phyloP scores from a whole-genome alignment of 2,113 vertebrate genomes.

The Rhinolophus sinicus region DNA sequence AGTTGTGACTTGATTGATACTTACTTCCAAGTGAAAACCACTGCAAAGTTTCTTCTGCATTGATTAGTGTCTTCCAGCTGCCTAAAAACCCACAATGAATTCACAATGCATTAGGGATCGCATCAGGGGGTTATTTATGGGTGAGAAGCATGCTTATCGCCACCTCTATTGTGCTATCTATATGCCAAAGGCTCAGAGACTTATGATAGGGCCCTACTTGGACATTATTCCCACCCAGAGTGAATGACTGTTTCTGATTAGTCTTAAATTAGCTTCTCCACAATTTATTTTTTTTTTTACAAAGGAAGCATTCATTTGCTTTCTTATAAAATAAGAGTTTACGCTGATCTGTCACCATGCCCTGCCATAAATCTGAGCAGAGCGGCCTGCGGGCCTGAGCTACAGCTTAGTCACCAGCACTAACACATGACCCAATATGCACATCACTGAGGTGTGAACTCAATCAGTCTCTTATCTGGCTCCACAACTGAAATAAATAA shows the following conservation, averaged over 20 bases:
- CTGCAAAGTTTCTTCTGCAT: slow-evolving; percentile 62
- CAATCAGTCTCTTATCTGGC: slow-evolving; percentile 33
- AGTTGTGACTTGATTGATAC: slow-evolving; percentile 62
- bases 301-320: slow-evolving; percentile 35
- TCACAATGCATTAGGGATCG: slow-evolving; percentile 1
- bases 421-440: not conserved
- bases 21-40: slow-evolving; percentile 55
- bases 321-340: slow-evolving; percentile 35
- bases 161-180: not conserved
- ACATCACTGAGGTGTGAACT: slow-evolving; percentile 53
- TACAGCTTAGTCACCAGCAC: not conserved
- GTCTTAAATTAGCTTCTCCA: slow-evolving; percentile 60
- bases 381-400: not conserved
- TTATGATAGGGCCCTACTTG: not conserved
- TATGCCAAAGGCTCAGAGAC: slow-evolving; percentile 39
- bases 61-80: slow-evolving; percentile 64
- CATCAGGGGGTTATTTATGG: slow-evolving; percentile 53
- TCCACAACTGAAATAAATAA: slow-evolving; percentile 54
- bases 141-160: not conserved
- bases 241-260: slow-evolving; percentile 55
- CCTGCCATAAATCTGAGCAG: slow-evolving; percentile 37
- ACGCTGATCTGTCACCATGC: slow-evolving; percentile 9
- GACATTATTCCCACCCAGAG: slow-evolving; percentile 34
- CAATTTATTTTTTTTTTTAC: slow-evolving; percentile 63
- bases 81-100: slow-evolving; percentile 64